phyloP scores from a whole-genome alignment of 2,797 vertebrate genomes.

The Falco berigora region DNA sequence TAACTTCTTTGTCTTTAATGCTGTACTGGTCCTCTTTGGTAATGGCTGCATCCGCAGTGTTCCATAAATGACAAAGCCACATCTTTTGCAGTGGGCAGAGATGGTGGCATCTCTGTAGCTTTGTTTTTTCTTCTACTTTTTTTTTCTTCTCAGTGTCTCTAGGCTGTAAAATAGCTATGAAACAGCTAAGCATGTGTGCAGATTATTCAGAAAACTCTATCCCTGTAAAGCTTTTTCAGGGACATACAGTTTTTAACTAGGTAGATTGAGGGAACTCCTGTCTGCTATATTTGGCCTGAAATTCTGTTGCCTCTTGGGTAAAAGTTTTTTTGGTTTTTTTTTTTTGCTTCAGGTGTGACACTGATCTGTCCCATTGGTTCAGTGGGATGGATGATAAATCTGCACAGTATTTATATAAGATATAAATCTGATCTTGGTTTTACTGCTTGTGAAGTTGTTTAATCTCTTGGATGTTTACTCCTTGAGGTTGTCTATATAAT shows the following conservation, averaged over 20 bases:
- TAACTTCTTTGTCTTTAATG: not conserved
- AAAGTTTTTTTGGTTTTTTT: not conserved
- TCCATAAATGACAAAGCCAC: not conserved
- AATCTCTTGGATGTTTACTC: conserved; percentile 17
- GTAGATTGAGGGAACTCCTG: not conserved
- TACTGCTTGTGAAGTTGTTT: not conserved
- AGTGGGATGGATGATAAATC: conserved; percentile 11
- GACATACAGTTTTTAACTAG: not conserved
- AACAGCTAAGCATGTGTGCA: not conserved
- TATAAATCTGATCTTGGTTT: conserved; percentile 4
- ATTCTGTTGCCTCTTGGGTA: conserved; percentile 11
- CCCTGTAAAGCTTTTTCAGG: conserved; percentile 13
- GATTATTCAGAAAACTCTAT: not conserved
- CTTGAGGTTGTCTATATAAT: conserved; percentile 28
- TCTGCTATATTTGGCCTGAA: not conserved
- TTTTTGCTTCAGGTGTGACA: conserved; percentile 8
- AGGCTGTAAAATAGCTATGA: not conserved
- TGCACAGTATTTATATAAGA: conserved; percentile 8
- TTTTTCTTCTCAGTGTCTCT: not conserved
- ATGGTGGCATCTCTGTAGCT: not conserved
- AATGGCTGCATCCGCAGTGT: not conserved
- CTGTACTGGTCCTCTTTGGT: not conserved
- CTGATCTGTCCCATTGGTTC: not conserved
- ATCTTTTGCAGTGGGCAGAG: not conserved
- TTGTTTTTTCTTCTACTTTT: not conserved